These are phyloP conservation scores for Lagria hirta DNA, from an alignment of 2,888 invertebrate genomes.

Conservation along the genomic window DNA sequence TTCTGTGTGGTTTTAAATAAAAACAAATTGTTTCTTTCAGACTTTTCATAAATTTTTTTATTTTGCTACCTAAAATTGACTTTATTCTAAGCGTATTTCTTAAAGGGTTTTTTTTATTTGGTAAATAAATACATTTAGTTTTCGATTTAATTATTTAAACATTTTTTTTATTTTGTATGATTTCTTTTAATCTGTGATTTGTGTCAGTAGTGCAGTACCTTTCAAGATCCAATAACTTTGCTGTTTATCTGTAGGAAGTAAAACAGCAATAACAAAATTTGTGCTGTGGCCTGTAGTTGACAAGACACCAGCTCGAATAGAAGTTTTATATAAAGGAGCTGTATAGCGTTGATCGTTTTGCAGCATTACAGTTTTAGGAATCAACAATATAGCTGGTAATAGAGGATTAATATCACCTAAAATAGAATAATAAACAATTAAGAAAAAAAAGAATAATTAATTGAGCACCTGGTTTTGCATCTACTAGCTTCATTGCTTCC, in stretches of 20 bases:
- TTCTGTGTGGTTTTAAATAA: no score
- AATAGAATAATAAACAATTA: conserved; percentile 30
- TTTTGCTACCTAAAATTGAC: no score
- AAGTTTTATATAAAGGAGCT: conserved; percentile 86
- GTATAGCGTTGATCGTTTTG: conserved; percentile 66
- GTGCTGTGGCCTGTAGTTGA: conserved; percentile 94
- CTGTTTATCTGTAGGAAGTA: conserved; percentile 65
- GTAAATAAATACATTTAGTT: no score
- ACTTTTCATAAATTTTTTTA: no score
- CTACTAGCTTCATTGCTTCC: conserved; percentile 66
- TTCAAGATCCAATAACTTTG: conserved; percentile 85
- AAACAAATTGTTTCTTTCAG: no score
- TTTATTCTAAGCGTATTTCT: no score
- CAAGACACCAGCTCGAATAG: conserved; percentile 79
- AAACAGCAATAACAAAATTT: conserved; percentile 82
- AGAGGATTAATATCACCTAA: conserved; percentile 75
- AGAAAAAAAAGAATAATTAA: conserved; percentile 41
- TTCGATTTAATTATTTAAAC: no score
- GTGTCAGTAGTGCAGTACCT: conserved; percentile 84
- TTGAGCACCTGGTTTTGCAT: conserved; percentile 68
- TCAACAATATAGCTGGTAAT: conserved; percentile 68
- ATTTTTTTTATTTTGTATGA: no score
- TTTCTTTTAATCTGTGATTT: conserved; percentile 75
- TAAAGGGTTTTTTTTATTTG: no score
- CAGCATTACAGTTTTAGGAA: conserved; percentile 65